Evolutionary conservation across 2,888 invertebrate species (phyloP).

Genomic region (Sarcophaga rosellei): DNA sequence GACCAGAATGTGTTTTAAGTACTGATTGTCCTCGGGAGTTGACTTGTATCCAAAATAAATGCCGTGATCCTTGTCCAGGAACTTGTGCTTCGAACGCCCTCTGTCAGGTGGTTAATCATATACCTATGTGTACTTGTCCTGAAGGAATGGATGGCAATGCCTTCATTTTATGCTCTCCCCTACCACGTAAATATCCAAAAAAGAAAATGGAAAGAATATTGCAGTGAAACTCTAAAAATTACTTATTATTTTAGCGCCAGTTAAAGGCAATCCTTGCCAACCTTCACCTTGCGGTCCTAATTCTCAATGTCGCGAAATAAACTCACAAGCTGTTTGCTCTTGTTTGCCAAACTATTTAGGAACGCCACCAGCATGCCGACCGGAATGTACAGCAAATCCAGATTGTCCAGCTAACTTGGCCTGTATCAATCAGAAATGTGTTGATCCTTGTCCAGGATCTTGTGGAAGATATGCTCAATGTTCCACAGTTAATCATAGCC

Average conservation of each 20-base stretch:
- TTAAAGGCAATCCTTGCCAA: slow-evolving; percentile 82
- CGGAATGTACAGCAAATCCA: slow-evolving; percentile 87
- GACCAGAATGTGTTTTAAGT: slow-evolving; percentile 91
- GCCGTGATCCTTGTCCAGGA: slow-evolving; percentile 89
- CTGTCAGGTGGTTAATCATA: slow-evolving; percentile 89
- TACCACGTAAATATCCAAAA: slow-evolving; percentile 77
- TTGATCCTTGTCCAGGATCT: slow-evolving; percentile 86
- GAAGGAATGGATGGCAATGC: slow-evolving; percentile 89
- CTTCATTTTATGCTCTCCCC: slow-evolving; percentile 83
- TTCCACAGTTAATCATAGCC: slow-evolving; percentile 86
- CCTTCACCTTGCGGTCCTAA: slow-evolving; percentile 89
- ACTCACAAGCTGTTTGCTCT: slow-evolving; percentile 88
- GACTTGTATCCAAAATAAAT: slow-evolving; percentile 88
- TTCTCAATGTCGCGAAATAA: slow-evolving; percentile 87
- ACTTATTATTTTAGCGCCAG: slow-evolving; percentile 75
- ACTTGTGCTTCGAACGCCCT: slow-evolving; percentile 89
- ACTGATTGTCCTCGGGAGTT: slow-evolving; percentile 87
- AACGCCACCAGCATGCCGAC: slow-evolving; percentile 87
- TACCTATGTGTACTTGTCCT: slow-evolving; percentile 89
- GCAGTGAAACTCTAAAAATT: neutral
- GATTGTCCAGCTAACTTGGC: slow-evolving; percentile 86
- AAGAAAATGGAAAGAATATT: neutral
- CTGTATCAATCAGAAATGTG: slow-evolving; percentile 87
- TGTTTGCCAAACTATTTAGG: slow-evolving; percentile 86
- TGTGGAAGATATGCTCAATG: slow-evolving; percentile 85